These are phyloP conservation scores for Mimachlamys varia DNA, from an alignment of 2,888 invertebrate species.

Conservation along the genomic window DNA sequence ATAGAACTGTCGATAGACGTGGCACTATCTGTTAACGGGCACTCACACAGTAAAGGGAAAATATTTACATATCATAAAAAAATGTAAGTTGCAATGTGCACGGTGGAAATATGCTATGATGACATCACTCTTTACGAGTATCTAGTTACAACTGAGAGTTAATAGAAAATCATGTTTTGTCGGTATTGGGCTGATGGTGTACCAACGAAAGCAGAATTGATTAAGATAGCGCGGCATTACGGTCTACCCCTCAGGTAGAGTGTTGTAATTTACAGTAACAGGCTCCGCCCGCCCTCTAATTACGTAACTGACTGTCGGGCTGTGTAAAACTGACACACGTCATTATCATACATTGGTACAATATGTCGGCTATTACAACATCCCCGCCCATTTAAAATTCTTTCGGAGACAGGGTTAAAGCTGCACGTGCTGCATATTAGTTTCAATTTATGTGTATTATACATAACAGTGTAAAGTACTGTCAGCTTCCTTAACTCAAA, in stretches of 20 bases:
- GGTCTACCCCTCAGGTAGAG: background rate
- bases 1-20: background rate
- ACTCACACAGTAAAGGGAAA: background rate
- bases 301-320: slow-evolving; percentile 1
- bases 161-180: background rate
- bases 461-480: no score
- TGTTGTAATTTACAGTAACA: background rate
- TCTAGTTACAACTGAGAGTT: background rate
- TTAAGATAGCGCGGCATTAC: background rate
- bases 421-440: background rate
- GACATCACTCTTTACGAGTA: background rate
- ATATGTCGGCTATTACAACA: slow-evolving; percentile 16
- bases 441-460: background rate
- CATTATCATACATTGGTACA: background rate
- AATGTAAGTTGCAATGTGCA: background rate
- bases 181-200: background rate
- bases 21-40: background rate
- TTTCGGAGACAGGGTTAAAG: slow-evolving; percentile 6
- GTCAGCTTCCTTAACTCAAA: no score
- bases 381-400: slow-evolving; percentile 30
- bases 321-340: background rate
- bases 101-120: background rate
- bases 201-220: background rate
- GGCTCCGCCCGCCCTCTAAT: background rate
- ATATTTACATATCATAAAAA: background rate